Conservation (phyloP, 64 coral and sea anemone genomes). For the Porites australiensis region DNA sequence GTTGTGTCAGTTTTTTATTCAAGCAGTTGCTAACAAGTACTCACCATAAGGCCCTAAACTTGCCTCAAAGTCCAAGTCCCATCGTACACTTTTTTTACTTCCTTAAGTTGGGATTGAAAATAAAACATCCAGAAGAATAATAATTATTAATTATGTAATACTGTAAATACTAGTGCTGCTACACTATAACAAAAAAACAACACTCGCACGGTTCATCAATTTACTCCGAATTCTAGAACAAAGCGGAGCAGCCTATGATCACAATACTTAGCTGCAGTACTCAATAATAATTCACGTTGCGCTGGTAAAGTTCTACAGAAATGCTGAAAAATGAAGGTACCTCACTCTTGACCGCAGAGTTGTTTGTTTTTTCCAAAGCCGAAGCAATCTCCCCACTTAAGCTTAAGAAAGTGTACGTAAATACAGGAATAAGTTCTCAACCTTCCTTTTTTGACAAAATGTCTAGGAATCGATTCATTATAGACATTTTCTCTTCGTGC, state of each 20-base stretch:
- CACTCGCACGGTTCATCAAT: not conserved
- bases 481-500: not conserved
- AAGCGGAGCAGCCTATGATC: not conserved
- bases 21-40: not conserved
- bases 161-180: too few species aligned
- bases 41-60: not conserved
- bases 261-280: not conserved
- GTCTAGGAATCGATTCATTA: not conserved
- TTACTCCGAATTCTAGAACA: not conserved
- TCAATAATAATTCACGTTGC: not conserved
- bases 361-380: too few species aligned
- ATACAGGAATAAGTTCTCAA: not conserved
- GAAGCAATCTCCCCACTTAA: too few species aligned
- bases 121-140: not conserved
- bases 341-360: too few species aligned
- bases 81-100: not conserved
- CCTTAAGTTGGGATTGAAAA: not conserved
- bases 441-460: constrained; percentile 1
- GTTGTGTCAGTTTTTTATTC: too few species aligned
- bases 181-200: too few species aligned
- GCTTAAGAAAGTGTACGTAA: too few species aligned
- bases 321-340: too few species aligned
- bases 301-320: not conserved
- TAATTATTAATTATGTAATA: not conserved
- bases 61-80: not conserved